Base-by-base conservation (phyloP, 92 coral and sea anemone genomes). In the Chrysogorgia sp. region DNA sequence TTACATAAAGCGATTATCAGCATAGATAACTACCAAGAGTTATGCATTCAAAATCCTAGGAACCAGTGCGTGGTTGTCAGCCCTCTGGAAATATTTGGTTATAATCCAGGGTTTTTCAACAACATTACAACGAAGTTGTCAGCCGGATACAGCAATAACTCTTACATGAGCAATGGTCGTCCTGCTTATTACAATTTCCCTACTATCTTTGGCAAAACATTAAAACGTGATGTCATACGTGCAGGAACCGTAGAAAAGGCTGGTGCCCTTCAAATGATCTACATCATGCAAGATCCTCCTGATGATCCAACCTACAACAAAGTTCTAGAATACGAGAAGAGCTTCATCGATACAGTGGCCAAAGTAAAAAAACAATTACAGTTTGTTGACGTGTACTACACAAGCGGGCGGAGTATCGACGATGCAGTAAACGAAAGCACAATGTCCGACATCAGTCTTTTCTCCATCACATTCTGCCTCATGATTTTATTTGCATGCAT, bases 181-280 rank as follows among this genome's bases (percentile, higher is more conserved):
- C 92, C 92, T 17, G 88, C 85, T 14, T 52, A 33, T 56, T 58
- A 60, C 29, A 88, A 87, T 28, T 79, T 82, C 24, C 43, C 40
- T 9, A 79, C 69, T 41, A 81, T 88, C 58, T 85, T 88, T 58
- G 84, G 92, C 23, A 76, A 50, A 19, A 72, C 80, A 15, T 52
- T 25, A 9, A 61, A 74, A 56, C 41, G 47, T 26, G 66, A 41
- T 67, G 31, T 32, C 34, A 60, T 29, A 57, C 28, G 48, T 2
- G 22, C 56, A 7, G 89, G 91, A 31, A 79, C 28, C 26, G 67
- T 90, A 4, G 40, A 31, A 21, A 71, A 65, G 48, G 92, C 89
- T 14, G 84, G 71, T 15, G 90, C 88, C 12, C 31, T 89, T 47
- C 93, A 86, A 65, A 65, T 90, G 86, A 74, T 90, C 23, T 90